Evolutionary conservation across 2,113 vertebrate genomes (phyloP).

Genomic region (Chaetodon auriga): DNA sequence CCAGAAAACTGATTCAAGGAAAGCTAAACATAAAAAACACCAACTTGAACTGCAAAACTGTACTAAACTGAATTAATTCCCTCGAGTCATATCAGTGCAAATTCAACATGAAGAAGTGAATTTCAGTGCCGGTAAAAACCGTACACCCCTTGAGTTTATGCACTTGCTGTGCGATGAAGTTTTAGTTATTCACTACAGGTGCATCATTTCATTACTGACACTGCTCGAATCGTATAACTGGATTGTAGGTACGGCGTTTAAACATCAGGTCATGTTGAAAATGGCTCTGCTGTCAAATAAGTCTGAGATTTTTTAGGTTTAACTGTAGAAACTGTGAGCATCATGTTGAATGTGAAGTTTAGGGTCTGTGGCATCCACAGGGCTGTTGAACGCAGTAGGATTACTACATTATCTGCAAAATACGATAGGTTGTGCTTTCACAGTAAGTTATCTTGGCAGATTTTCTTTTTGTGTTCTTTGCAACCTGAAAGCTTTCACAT

Average conservation of each 20-base stretch:
- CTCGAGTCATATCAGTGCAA: conserved; percentile 59
- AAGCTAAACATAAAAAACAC: conserved; percentile 51
- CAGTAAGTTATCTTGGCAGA: not conserved
- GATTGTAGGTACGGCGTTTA: not conserved
- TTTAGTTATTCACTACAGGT: not conserved
- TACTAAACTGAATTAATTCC: conserved; percentile 38
- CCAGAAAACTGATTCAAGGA: conserved; percentile 40
- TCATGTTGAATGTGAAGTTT: not conserved
- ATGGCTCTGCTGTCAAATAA: not conserved
- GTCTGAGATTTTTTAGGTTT: too few species aligned
- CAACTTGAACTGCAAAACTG: conserved; percentile 25
- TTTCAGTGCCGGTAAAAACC: conserved; percentile 25
- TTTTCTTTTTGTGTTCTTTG: conserved; percentile 1
- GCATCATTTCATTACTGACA: not conserved
- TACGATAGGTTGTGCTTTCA: not conserved
- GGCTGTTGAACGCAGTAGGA: not conserved
- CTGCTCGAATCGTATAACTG: conserved; percentile 10
- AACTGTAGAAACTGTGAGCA: not conserved
- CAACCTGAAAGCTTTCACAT: not conserved
- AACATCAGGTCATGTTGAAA: not conserved
- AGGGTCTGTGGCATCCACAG: not conserved
- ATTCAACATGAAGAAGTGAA: conserved; percentile 37
- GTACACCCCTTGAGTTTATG: conserved; percentile 19
- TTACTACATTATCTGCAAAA: not conserved
- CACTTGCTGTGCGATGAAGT: conserved; percentile 10